phyloP scores from a whole-genome alignment of 2,113 vertebrate genomes.

The Dendropsophus ebraccatus region DNA sequence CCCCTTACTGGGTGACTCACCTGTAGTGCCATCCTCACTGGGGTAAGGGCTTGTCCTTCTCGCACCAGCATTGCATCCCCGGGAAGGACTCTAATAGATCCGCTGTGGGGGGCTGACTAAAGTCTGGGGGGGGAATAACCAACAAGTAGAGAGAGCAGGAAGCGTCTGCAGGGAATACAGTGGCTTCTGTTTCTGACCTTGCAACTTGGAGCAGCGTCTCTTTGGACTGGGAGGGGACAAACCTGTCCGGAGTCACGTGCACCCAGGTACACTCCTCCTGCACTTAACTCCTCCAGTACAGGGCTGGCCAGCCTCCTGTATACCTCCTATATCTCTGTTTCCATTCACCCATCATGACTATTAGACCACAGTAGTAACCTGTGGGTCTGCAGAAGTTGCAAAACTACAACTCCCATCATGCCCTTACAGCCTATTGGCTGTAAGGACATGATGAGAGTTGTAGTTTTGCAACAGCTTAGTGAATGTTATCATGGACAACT shows the following conservation, averaged over 20 bases:
- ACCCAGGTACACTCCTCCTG: slow-evolving; percentile 49
- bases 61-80: background rate
- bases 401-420: no score
- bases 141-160: slow-evolving; percentile 66
- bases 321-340: no score
- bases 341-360: no score
- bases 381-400: no score
- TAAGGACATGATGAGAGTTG: no score
- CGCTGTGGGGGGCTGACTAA: background rate
- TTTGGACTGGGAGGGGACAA: slow-evolving; percentile 49
- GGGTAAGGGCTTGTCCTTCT: background rate
- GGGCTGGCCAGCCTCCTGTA: background rate
- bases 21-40: accelerated
- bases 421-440: no score
- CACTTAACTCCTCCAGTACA: slow-evolving; percentile 19
- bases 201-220: slow-evolving; percentile 39
- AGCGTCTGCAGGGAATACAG: slow-evolving; percentile 62
- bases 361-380: no score
- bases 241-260: slow-evolving; percentile 44
- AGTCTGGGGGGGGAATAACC: background rate
- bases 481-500: no score
- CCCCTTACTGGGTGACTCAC: background rate
- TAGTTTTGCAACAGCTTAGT: no score
- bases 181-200: slow-evolving; percentile 67
- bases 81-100: background rate